These are phyloP conservation scores for Agonopterix subpropinquella DNA, from an alignment of 2,888 invertebrate genomes.

Conservation along the genomic window DNA sequence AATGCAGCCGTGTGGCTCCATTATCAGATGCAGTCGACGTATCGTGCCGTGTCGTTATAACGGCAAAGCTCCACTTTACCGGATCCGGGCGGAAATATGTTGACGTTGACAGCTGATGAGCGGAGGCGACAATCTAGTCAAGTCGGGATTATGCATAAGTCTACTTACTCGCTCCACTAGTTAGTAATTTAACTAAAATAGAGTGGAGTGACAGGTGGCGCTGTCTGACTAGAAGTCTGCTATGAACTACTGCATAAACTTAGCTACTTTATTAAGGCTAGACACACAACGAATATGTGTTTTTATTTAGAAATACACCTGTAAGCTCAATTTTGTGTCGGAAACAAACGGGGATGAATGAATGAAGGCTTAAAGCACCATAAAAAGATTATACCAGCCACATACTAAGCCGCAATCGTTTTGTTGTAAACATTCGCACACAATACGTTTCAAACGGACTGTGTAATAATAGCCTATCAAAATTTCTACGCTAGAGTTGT, in stretches of 20 bases:
- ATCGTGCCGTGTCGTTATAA: slow-evolving; percentile 24
- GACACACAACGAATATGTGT: too few species aligned
- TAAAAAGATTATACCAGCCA: background rate
- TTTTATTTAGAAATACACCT: too few species aligned
- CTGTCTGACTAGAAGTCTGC: background rate
- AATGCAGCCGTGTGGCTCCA: slow-evolving; percentile 18
- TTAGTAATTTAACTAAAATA: background rate
- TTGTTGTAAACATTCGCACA: slow-evolving; percentile 38
- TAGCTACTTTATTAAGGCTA: too few species aligned
- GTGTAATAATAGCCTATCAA: slow-evolving; percentile 66
- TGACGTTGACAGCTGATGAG: slow-evolving; percentile 42
- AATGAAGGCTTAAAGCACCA: background rate
- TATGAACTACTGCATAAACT: too few species aligned
- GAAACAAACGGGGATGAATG: background rate
- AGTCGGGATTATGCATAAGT: background rate
- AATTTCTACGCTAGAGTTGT: slow-evolving; percentile 61
- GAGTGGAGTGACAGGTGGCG: background rate
- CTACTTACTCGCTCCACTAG: background rate
- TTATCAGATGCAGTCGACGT: slow-evolving; percentile 35
- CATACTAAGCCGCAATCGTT: slow-evolving; percentile 1
- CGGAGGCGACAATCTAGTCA: slow-evolving; percentile 8
- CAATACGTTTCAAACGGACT: slow-evolving; percentile 66
- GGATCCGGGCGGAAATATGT: slow-evolving; percentile 24
- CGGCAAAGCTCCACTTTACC: slow-evolving; percentile 21
- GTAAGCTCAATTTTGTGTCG: too few species aligned